phyloP scores from a whole-genome alignment of 2,113 vertebrate genomes.

The Megalops atlanticus region DNA sequence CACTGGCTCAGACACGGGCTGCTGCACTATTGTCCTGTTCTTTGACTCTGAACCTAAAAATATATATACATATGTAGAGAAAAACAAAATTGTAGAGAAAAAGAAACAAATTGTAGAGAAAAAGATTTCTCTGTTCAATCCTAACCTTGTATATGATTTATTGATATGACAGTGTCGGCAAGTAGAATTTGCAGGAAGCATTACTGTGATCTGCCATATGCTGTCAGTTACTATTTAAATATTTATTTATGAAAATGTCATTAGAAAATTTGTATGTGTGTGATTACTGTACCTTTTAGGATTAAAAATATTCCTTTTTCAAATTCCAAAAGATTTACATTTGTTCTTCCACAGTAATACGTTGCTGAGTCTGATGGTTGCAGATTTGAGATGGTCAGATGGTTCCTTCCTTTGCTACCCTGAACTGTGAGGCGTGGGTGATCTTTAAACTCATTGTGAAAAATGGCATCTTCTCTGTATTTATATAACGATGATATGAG shows the following conservation, averaged over 20 bases:
- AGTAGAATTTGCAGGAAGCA: no score
- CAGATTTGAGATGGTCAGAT: constrained; percentile 1
- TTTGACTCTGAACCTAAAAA: constrained; percentile 1
- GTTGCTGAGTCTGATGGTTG: not conserved
- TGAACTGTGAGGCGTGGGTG: not conserved
- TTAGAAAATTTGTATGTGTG: no score
- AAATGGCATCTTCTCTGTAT: not conserved
- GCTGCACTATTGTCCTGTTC: constrained; percentile 25
- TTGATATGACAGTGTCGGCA: no score
- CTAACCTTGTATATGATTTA: no score
- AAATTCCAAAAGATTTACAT: not conserved
- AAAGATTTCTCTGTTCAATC: not conserved
- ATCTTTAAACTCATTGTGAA: constrained; percentile 14
- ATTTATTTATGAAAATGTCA: no score
- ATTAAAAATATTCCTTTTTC: constrained; percentile 13
- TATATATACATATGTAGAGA: no score
- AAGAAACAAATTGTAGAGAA: no score
- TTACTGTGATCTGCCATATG: no score
- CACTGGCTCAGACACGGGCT: not conserved
- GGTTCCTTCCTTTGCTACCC: not conserved
- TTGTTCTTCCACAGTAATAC: not conserved
- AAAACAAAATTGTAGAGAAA: no score
- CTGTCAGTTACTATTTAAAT: no score
- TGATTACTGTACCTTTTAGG: constrained; percentile 16
- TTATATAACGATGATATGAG: not conserved